Base-by-base conservation (phyloP, 2,113 vertebrate genomes). In the Poeciliopsis turrubarensis region DNA sequence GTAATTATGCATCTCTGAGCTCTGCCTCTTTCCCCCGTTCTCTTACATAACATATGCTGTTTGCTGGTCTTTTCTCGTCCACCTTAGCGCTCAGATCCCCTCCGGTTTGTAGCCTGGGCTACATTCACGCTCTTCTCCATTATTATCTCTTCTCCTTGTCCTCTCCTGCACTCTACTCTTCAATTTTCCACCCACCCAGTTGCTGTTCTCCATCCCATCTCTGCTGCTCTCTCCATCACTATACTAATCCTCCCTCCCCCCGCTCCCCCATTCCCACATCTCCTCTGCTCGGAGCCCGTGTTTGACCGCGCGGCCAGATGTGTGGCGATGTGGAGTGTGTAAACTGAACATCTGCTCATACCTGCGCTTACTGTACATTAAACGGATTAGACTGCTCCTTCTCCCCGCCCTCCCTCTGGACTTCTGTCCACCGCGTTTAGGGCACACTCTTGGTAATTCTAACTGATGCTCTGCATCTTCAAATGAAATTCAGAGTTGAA, bases 111-210 rank as follows among this genome's bases (percentile, higher is more conserved):
- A 77, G 86, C 77, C 74, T 66, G 70, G 68, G 62, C 22, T 54
- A 27, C 37, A 80, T 75, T 78, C 66, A 57, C 14, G 66, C 72
- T 83, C 66, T 51, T 71, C 73, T 66, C 51, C 70, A 65, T 77
- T 70, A 75, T 75, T 68, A 70, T 72, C 75, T 77, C 87, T 77
- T 79, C 78, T 75, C 34, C 61, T 37, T 75, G 66, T 72, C 81
- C 86, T 83, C 78, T 69, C 37, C 78, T 79, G 75, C 79, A 44
- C 81, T 79, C 79, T 72, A 74, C 66, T 73, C 87, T 87, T 78
- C 75, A 72, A 77, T 86, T 82, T 81, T 73, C 79, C 85, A 69
- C 86, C 85, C 91, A 87, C 87, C 71, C 75, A 8, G 57, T 75
- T 41, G 61, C 77, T 68, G 73, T 78, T 75, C 10, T 82, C 67